Conservation (phyloP, 2,113 vertebrate genomes). For the Hymenochirus boettgeri region DNA sequence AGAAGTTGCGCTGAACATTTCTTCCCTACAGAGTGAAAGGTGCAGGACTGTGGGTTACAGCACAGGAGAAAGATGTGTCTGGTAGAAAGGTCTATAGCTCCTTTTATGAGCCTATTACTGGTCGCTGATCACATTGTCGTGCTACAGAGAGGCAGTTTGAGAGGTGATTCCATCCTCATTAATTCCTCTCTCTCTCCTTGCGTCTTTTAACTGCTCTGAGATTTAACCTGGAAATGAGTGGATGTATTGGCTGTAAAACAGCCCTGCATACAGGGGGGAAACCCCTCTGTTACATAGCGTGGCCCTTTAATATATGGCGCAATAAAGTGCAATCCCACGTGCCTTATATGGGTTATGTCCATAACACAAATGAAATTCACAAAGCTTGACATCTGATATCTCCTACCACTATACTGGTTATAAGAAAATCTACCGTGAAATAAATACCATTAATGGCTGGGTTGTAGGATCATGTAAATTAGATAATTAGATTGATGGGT, state of each 20-base stretch:
- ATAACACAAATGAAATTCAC: no score
- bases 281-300: no score
- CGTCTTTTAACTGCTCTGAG: not conserved
- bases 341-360: no score
- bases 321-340: no score
- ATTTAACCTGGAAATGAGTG: not conserved
- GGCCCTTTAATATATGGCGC: no score
- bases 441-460: no score
- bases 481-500: no score
- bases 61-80: not conserved
- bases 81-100: not conserved
- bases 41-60: constrained; percentile 1
- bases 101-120: not conserved
- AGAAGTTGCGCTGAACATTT: no score
- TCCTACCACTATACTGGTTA: not conserved
- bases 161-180: constrained; percentile 10
- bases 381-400: no score
- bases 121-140: accelerated
- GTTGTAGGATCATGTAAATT: no score
- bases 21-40: not conserved
- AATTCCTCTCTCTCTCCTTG: constrained; percentile 6
- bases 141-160: not conserved
- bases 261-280: not conserved
- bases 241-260: not conserved
- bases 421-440: no score